Evolutionary conservation across 1,140 invertebrate genomes (phyloP).

Genomic region (Paracyclopina nana): DNA sequence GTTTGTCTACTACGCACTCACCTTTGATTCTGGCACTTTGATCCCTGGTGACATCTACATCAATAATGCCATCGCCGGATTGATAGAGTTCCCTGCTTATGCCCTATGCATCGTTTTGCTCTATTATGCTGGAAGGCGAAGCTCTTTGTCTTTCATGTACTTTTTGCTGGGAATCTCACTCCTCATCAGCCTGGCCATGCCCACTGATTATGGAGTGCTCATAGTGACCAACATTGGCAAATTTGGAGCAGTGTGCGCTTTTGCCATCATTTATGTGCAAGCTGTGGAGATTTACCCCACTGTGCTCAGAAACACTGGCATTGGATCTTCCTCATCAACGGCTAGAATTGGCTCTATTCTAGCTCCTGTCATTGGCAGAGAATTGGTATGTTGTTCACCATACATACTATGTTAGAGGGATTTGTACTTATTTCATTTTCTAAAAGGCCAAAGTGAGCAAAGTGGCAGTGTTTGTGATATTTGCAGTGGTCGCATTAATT

Average conservation of each 20-base stretch:
- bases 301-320: neutral
- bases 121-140: neutral
- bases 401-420: too few species aligned
- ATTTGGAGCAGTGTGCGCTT: neutral
- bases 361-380: neutral
- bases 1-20: neutral
- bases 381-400: too few species aligned
- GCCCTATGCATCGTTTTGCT: neutral
- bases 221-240: neutral
- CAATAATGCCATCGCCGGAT: neutral
- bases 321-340: neutral
- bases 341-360: conserved; percentile 1
- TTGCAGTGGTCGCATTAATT: too few species aligned
- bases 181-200: neutral
- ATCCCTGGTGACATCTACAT: neutral
- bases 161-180: neutral
- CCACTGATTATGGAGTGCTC: neutral
- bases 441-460: too few species aligned
- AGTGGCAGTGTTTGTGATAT: too few species aligned
- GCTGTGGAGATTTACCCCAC: neutral
- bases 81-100: neutral
- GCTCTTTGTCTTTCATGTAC: neutral
- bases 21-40: neutral
- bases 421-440: too few species aligned
- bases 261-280: neutral